Evolutionary conservation across 2,113 vertebrate species (phyloP).

Genomic region (Rhineura floridana): DNA sequence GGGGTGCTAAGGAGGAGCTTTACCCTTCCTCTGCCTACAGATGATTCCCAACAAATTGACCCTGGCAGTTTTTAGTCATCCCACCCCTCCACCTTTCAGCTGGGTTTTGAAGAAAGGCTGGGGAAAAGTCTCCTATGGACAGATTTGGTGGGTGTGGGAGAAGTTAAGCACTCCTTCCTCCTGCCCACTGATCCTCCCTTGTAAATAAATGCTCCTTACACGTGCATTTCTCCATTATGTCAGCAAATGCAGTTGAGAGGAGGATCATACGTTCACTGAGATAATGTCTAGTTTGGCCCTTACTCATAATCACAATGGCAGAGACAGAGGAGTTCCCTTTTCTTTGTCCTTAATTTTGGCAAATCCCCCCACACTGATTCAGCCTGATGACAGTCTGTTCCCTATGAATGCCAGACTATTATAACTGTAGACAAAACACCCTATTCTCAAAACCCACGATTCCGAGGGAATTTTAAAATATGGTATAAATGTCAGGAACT

Average conservation of each 20-base stretch:
- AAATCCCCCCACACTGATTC: not conserved
- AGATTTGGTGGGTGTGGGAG: not conserved
- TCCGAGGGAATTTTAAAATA: not conserved
- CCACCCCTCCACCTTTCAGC: not conserved
- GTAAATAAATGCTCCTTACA: not conserved
- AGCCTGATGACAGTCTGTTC: slow-evolving; percentile 24
- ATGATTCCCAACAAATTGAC: not conserved
- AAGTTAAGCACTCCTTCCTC: not conserved
- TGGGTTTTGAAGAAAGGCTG: not conserved
- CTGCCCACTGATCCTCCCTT: no score
- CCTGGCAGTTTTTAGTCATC: not conserved
- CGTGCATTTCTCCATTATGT: not conserved
- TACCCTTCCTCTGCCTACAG: not conserved
- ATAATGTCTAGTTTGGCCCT: not conserved
- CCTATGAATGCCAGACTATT: slow-evolving; percentile 11
- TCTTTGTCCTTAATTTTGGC: not conserved
- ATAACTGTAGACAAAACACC: not conserved
- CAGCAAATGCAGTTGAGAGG: not conserved
- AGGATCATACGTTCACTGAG: not conserved
- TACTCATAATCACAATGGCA: not conserved
- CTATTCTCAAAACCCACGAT: not conserved
- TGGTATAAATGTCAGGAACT: not conserved
- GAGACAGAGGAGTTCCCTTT: not conserved
- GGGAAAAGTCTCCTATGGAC: not conserved
- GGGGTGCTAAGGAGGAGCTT: not conserved